phyloP scores from a whole-genome alignment of 2,797 vertebrate genomes.

The Acanthurus lineatus region DNA sequence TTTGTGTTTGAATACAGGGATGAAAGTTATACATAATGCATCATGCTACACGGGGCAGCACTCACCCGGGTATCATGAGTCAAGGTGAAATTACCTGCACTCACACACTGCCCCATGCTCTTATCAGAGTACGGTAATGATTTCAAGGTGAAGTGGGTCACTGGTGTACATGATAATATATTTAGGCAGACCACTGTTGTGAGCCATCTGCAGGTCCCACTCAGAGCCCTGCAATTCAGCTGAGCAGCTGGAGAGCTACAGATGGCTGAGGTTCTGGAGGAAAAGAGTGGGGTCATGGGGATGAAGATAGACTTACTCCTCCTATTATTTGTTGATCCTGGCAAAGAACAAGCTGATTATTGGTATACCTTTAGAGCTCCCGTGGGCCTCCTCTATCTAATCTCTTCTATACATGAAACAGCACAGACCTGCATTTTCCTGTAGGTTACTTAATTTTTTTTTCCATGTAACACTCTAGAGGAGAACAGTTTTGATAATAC shows the following conservation, averaged over 20 bases:
- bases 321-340: conserved; percentile 57
- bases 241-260: conserved; percentile 88
- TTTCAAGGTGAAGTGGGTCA: conserved; percentile 85
- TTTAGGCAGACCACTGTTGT: conserved; percentile 85
- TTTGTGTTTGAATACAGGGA: conserved; percentile 50
- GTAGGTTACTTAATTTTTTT: background rate
- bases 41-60: conserved; percentile 57
- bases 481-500: conserved; percentile 28
- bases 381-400: background rate
- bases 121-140: conserved; percentile 68
- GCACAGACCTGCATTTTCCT: conserved; percentile 14
- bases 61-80: conserved; percentile 66
- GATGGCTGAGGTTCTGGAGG: conserved; percentile 78
- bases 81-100: conserved; percentile 74
- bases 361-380: conserved; percentile 25
- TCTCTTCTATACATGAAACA: conserved; percentile 36
- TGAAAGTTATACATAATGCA: conserved; percentile 75
- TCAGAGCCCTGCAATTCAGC: conserved; percentile 76
- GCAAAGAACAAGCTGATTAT: conserved; percentile 46
- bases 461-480: conserved; percentile 1
- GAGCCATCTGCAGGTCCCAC: conserved; percentile 82
- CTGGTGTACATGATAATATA: conserved; percentile 83
- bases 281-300: conserved; percentile 55
- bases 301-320: conserved; percentile 47
- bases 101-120: conserved; percentile 56